Evolutionary conservation across 2,113 vertebrate species (phyloP), one percentile per base, ranked within the genome.

Genomic region (Atlantisia rogersi): DNA sequence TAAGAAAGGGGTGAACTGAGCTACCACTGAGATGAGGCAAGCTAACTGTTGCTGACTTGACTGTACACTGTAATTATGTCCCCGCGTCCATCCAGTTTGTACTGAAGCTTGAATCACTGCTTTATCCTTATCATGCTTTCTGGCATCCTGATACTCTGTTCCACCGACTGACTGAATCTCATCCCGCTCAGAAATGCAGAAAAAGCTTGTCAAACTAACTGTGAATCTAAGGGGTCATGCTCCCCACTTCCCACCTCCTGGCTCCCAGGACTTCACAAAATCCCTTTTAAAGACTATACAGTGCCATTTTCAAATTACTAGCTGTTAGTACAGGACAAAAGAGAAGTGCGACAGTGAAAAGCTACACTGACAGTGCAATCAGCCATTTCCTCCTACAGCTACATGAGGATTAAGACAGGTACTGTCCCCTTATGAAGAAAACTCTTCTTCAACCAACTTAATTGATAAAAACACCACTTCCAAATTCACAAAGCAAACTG

Each of bases 61-160:
- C 16, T 26, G 19, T 21, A 81, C 52, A 22, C 20, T 37, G 21
- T 29, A 80, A 90, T 81, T 78, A 67, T 2, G 2, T 35, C 17
- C 25, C 52, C 52, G 67, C 56, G 86, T 50, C 22, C 52, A 88
- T 26, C 17, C 0, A 0, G 24, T 52, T 74, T 56, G 37, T 74
- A 59, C 40, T 39, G 26, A 31, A 60, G 22, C 42, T 44, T 25
- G 31, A 95, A 87, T 39, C 19, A 7, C 2, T 69, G 40, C 44
- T 81, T 92, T 67, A 29, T 44, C 65, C 2, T 0, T 19, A 71
- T 48, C 69, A 35, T 0, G 1, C 31, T 50, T 75, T 53, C 53
- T 39, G 11, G 18, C 1, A 0, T 44, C 48, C 75, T 3, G 0
- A 32, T 44, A 28, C 17, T 86, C 84, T 63, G 37, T 64, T 52